Evolutionary conservation across 2,113 vertebrate genomes (phyloP), one percentile per base, ranked within the genome.

Genomic region (Grus americana): DNA sequence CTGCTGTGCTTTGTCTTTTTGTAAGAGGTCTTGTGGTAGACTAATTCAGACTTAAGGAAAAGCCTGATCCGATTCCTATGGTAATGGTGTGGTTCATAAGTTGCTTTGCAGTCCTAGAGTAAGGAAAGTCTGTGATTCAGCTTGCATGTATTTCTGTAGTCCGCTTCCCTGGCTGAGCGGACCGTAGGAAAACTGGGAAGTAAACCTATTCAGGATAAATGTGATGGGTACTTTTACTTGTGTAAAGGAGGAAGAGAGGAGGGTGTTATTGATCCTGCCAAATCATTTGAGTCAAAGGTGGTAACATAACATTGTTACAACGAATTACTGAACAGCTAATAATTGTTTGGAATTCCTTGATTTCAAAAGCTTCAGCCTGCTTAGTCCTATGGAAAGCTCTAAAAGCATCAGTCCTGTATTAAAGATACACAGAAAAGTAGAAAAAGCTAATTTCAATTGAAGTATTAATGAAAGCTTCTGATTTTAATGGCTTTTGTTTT

Each of bases 271-370:
- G 75, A 44, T 17, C 46, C 17, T 58, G 23, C 18, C 12, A 65
- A 40, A 52, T 71, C 3, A 29, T 24, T 86, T 62, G 30, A 76
- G 52, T 61, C 15, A 27, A 90, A 49, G 32, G 17, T 59, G 17
- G n/a, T 40, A 82, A 66, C 18, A 11, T 52, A 80, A 47, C 0
- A 1, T 30, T 54, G 59, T 73, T 73, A 21, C 0, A 1, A 34
- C 26, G 12, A 66, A 75, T 36, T 75, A 80, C n/a, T 71, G 54
- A 79, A 30, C 20, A 79, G 49, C n/a, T 59, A 59, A 36, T 49
- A 57, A 20, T 36, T 74, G 7, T n/a, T 70, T 59, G 20, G 22
- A 47, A 44, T 65, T 55, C 13, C 14, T n/a, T 73, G 23, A 58
- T 42, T 83, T 79, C 27, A 11, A 29, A 57, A 24, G 68, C 20